phyloP scores from a whole-genome alignment of 2,888 invertebrate species.

The Sinohyriopsis cumingii region DNA sequence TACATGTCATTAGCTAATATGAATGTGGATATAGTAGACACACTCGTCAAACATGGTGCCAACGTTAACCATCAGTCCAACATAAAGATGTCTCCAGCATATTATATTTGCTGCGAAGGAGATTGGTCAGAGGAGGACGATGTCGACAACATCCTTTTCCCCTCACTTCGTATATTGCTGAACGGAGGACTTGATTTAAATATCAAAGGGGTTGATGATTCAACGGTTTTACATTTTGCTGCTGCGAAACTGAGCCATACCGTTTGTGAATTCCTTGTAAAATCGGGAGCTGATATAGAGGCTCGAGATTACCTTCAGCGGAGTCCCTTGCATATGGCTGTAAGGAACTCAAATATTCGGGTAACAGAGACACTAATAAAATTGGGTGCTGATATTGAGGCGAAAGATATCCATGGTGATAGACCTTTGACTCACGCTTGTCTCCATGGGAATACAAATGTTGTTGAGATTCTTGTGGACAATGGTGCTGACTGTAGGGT shows the following conservation, averaged over 20 bases:
- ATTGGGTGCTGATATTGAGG: conserved; percentile 8
- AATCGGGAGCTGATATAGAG: conserved; percentile 10
- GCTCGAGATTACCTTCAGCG: conserved; percentile 12
- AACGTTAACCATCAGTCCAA: conserved; percentile 3
- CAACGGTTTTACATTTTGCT: conserved; percentile 15
- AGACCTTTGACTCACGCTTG: conserved; percentile 17
- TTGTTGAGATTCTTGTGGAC: conserved; percentile 6
- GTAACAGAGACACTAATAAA: conserved; percentile 6
- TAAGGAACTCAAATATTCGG: conserved; percentile 9
- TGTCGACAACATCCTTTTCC: no score
- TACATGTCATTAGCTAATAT: conserved; percentile 1
- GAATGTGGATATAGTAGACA: conserved; percentile 8
- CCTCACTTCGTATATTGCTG: no score
- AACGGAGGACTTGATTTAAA: no score
- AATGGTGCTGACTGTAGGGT: conserved; percentile 6
- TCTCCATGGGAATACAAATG: conserved; percentile 11
- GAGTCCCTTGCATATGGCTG: conserved; percentile 19
- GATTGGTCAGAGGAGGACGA: conserved; percentile 1
- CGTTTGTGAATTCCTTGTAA: conserved; percentile 1
- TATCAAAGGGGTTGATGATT: no score
- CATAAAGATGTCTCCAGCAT: conserved; percentile 9
- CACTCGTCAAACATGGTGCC: conserved; percentile 2
- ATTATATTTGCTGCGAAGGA: conserved; percentile 1
- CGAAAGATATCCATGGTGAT: conserved; percentile 6
- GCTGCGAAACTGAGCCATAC: conserved; percentile 3